phyloP scores from a whole-genome alignment of 2,797 vertebrate genomes.

The Molothrus aeneus region DNA sequence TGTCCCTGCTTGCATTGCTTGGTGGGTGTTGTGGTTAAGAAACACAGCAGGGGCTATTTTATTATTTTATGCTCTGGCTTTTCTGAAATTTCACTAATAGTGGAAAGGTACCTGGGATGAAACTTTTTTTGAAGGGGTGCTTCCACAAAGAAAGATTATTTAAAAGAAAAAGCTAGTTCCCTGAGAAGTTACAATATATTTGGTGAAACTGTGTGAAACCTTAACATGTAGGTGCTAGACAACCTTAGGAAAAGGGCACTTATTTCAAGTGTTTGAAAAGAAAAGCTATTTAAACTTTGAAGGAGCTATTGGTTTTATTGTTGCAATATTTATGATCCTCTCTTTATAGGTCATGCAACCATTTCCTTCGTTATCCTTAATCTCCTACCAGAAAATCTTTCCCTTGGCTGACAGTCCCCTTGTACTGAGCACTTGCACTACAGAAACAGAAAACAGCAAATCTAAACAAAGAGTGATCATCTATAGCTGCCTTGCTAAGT shows the following conservation, averaged over 20 bases:
- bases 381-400: constrained; percentile 51
- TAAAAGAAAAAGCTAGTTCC: background rate
- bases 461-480: constrained; percentile 43
- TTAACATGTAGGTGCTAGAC: background rate
- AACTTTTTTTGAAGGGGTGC: background rate
- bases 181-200: constrained; percentile 15
- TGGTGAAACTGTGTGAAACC: background rate
- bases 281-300: constrained; percentile 62
- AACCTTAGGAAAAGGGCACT: constrained; percentile 39
- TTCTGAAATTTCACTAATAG: background rate
- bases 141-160: background rate
- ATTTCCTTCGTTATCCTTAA: constrained; percentile 54
- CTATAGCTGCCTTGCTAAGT: constrained; percentile 11
- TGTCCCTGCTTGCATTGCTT: background rate
- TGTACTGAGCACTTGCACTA: constrained; percentile 1
- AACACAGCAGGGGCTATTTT: background rate
- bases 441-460: constrained; percentile 29
- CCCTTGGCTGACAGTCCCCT: background rate
- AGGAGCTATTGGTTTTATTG: constrained; percentile 61
- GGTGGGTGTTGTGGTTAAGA: background rate
- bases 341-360: constrained; percentile 56
- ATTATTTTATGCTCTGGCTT: background rate
- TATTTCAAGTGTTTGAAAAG: constrained; percentile 61
- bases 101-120: background rate
- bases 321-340: constrained; percentile 65